Evolutionary conservation across 2,113 vertebrate genomes (phyloP).

Genomic region (Conger conger): DNA sequence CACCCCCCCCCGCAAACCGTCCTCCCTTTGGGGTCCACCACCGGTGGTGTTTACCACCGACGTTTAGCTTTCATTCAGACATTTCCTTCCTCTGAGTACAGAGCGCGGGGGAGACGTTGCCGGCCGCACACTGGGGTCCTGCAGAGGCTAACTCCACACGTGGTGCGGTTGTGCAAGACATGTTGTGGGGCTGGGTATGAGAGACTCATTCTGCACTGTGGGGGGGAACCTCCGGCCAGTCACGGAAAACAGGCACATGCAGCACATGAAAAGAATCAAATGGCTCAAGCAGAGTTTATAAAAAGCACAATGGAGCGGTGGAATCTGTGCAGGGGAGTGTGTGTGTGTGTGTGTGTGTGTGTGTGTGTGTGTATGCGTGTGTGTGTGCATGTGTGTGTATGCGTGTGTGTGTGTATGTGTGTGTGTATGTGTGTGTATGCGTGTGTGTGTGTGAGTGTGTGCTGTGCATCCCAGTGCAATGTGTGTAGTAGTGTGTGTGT

Average conservation of each 20-base stretch:
- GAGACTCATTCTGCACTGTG: not conserved
- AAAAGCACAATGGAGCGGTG: conserved; percentile 18
- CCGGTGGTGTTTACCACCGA: not conserved
- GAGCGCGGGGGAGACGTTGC: not conserved
- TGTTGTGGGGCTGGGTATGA: not conserved
- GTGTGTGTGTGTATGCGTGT: not conserved
- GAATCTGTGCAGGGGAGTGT: not conserved
- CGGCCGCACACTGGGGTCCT: not conserved
- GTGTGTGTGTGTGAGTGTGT: not conserved
- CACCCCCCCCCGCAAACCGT: not conserved
- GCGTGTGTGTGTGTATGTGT: not conserved
- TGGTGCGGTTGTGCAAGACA: not conserved
- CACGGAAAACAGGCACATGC: not conserved
- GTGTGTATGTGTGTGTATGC: not conserved
- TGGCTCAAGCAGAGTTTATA: not conserved
- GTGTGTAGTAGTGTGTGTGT: not conserved
- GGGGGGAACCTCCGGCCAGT: not conserved
- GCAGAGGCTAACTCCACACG: not conserved
- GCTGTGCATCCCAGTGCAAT: no score
- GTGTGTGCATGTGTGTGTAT: not conserved
- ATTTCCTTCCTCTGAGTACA: not conserved
- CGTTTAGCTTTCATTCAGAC: not conserved
- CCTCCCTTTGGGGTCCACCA: not conserved
- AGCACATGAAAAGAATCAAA: not conserved
- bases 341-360: no score